phyloP scores from a whole-genome alignment of 2,888 invertebrate species.

The Aporophyla lueneburgensis region DNA sequence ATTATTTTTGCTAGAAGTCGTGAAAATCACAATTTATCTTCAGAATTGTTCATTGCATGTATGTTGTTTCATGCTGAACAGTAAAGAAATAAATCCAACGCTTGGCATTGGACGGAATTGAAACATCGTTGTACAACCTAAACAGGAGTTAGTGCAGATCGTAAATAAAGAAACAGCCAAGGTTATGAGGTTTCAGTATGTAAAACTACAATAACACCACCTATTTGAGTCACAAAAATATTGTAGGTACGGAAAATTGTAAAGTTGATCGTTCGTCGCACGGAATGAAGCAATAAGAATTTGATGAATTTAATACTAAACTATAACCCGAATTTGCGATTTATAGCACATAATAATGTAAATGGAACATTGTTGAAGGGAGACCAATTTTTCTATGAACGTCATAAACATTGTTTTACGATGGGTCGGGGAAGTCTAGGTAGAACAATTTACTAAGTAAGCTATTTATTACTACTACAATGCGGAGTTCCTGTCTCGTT shows the following conservation, averaged over 20 bases:
- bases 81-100: slow-evolving; percentile 28
- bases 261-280: slow-evolving; percentile 67
- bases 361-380: slow-evolving; percentile 67
- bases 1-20: not conserved
- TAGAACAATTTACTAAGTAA: slow-evolving; percentile 57
- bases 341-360: slow-evolving; percentile 70
- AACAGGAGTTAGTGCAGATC: slow-evolving; percentile 37
- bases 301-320: slow-evolving; percentile 68
- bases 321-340: slow-evolving; percentile 67
- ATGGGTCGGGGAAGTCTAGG: slow-evolving; percentile 58
- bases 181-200: slow-evolving; percentile 39
- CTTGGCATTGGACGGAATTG: slow-evolving; percentile 25
- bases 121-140: slow-evolving; percentile 26
- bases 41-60: not conserved
- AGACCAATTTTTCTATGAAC: slow-evolving; percentile 69
- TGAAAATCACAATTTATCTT: not conserved
- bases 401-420: slow-evolving; percentile 67
- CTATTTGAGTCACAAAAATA: slow-evolving; percentile 57
- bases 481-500: slow-evolving; percentile 34
- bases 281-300: slow-evolving; percentile 70
- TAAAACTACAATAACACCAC: slow-evolving; percentile 49
- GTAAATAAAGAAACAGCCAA: slow-evolving; percentile 44
- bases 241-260: slow-evolving; percentile 54
- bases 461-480: slow-evolving; percentile 46
- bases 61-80: not conserved